A percentile compares a stretch with the other conserved stretches of the same genome.
Evolutionary conservation across 2,888 invertebrate species (phyloP).

Genomic region (Eristalis arbustorum): DNA sequence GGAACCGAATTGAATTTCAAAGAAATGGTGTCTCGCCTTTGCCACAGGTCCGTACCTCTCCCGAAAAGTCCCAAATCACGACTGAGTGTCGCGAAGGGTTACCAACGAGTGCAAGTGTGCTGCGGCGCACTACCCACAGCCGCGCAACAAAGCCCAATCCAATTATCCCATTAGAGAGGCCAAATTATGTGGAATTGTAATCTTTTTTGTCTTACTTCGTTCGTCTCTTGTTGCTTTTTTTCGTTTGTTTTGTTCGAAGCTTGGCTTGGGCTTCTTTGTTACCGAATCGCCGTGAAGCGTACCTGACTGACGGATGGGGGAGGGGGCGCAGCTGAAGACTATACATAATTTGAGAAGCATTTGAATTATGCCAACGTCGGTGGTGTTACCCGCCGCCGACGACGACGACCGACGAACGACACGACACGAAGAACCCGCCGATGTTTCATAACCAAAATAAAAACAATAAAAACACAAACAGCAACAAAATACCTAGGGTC

Average conservation of each 20-base stretch:
- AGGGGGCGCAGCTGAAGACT: not conserved
- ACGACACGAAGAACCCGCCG: not conserved
- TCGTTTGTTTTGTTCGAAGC: conserved; percentile 7
- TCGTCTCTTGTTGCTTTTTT: not conserved
- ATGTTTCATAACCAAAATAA: conserved; percentile 69
- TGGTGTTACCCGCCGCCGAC: conserved; percentile 6
- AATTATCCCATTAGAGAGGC: conserved; percentile 63
- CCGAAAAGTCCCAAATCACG: conserved; percentile 55
- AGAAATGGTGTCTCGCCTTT: not conserved
- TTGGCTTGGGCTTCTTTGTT: conserved; percentile 57
- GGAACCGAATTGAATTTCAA: not conserved
- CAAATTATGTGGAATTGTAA: conserved; percentile 57
- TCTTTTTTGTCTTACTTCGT: conserved; percentile 18
- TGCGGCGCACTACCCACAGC: conserved; percentile 10
- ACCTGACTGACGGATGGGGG: conserved; percentile 29
- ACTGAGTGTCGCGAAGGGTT: conserved; percentile 62
- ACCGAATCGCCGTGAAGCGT: conserved; percentile 39
- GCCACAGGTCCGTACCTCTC: conserved; percentile 25
- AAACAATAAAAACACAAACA: conserved; percentile 57
- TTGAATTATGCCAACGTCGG: conserved; percentile 64
- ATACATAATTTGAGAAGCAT: conserved; percentile 45
- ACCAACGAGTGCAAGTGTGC: conserved; percentile 10
- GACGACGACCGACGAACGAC: not conserved
- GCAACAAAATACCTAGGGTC: conserved; percentile 48
- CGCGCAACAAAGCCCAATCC: conserved; percentile 58